Conservation (phyloP, 1,140 invertebrate genomes). For the Listronotus bonariensis region DNA sequence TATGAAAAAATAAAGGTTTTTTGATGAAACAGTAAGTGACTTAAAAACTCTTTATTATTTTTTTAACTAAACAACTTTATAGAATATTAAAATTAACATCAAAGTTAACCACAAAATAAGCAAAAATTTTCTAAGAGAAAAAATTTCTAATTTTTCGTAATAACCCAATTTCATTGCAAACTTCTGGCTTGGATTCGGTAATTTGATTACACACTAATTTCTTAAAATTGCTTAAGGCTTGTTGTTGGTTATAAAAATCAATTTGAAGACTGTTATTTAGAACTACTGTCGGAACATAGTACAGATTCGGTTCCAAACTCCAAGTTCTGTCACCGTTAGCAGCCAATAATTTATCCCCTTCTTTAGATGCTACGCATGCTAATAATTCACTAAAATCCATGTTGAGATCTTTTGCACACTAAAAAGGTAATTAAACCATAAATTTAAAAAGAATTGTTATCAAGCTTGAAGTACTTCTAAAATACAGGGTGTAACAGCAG, state of each 20-base stretch:
- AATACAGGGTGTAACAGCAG: too few relatives aligned
- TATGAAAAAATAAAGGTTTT: too few relatives aligned
- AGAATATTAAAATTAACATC: too few relatives aligned
- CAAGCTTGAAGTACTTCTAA: too few relatives aligned
- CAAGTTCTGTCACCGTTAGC: constrained; percentile 62
- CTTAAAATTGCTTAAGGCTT: constrained; percentile 40
- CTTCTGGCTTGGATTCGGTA: constrained; percentile 19
- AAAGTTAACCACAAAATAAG: background rate
- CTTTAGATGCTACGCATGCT: constrained; percentile 33
- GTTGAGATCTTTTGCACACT: constrained; percentile 39
- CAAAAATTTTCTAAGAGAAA: constrained; percentile 4
- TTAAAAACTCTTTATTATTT: too few relatives aligned
- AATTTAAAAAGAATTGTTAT: too few relatives aligned
- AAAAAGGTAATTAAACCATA: constrained; percentile 25
- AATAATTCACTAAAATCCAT: constrained; percentile 32
- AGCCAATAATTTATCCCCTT: constrained; percentile 61
- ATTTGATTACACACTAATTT: constrained; percentile 40
- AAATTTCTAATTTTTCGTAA: constrained; percentile 14
- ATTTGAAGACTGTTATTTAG: constrained; percentile 57
- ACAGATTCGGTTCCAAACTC: constrained; percentile 57
- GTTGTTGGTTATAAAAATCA: constrained; percentile 21
- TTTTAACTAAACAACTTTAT: too few relatives aligned
- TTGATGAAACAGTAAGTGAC: too few relatives aligned
- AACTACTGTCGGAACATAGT: constrained; percentile 67
- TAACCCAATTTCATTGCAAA: constrained; percentile 23